phyloP scores from a whole-genome alignment of 1,140 invertebrate genomes.

The Neotoxoptera formosana region DNA sequence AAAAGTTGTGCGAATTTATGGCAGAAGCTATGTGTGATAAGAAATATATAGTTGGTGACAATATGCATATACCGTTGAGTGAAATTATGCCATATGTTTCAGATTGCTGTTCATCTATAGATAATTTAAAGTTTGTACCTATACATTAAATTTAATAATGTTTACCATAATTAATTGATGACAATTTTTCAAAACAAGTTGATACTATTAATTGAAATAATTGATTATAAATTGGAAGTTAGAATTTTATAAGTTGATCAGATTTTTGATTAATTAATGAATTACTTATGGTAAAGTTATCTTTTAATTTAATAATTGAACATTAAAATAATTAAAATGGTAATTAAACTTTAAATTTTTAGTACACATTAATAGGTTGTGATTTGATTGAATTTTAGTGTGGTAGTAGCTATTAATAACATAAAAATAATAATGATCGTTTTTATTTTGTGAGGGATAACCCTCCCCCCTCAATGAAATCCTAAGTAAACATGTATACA shows the following conservation, averaged over 20 bases:
- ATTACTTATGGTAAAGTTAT: not conserved
- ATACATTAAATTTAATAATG: not conserved
- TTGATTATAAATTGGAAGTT: not conserved
- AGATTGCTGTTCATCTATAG: conserved; percentile 27
- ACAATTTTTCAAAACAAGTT: not conserved
- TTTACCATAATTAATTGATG: not conserved
- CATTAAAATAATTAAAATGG: not conserved
- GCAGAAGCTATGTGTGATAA: not conserved
- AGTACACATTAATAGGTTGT: not conserved
- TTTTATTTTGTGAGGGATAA: not conserved
- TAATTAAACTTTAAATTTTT: not conserved
- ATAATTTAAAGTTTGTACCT: conserved; percentile 30
- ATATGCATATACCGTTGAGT: conserved; percentile 43
- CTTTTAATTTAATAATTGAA: not conserved
- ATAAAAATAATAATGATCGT: not conserved
- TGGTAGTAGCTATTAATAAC: not conserved
- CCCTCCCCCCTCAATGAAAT: too few relatives aligned
- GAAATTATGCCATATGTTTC: conserved; percentile 27
- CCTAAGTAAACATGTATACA: too few relatives aligned
- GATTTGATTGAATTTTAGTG: not conserved
- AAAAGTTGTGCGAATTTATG: not conserved
- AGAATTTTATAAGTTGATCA: not conserved
- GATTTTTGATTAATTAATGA: not conserved
- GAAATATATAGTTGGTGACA: not conserved
- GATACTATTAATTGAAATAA: not conserved